Evolutionary conservation across 2,888 invertebrate genomes (phyloP), one percentile per base, ranked within the genome.

Genomic region (Oxytorus armatus): DNA sequence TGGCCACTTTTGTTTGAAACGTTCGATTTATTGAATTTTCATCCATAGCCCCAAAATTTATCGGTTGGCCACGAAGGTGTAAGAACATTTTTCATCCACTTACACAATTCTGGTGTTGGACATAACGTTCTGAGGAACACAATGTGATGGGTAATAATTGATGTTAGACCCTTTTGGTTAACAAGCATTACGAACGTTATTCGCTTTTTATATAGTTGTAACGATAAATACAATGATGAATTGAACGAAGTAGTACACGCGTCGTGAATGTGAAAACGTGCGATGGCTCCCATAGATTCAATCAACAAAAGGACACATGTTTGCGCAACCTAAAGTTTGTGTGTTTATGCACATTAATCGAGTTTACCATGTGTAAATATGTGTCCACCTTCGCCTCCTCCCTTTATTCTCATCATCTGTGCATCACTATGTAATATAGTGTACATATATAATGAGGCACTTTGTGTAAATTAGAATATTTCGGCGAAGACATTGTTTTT

Each of bases 241-340:
- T 77, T 65, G 44, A 73, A 74, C 55, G 66, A 66, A 18, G 36
- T n/a, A n/a, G n/a, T 59, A 68, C 74, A 78, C 83, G 82, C 83
- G 59, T 36, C 49, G 25, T 18, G 51, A 42, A 42, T 47, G 61
- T 42, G 51, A 51, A 63, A 61, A 63, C 61, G 61, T 23, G 72
- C 63, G 49, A 36, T 42, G 36, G 21, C 47, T 51, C 51, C 3
- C 21, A 42, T 61, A 42, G 61, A 49, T 42, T 55, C 76, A 61
- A 57, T 49, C 49, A 63, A 55, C 44, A 61, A 75, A 72, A 76
- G 72, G 47, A 53, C 76, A 53, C 76, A 44, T 80, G 76, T 73
- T 80, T 80, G 53, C 76, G 61, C 73, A 73, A 72, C 66, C 68
- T n/a, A 21, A 53, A 72, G 79, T 70, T 63, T 75, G 66, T 72